Evolutionary conservation across 2,797 vertebrate genomes (phyloP).

Genomic region (Garrulus glandarius): DNA sequence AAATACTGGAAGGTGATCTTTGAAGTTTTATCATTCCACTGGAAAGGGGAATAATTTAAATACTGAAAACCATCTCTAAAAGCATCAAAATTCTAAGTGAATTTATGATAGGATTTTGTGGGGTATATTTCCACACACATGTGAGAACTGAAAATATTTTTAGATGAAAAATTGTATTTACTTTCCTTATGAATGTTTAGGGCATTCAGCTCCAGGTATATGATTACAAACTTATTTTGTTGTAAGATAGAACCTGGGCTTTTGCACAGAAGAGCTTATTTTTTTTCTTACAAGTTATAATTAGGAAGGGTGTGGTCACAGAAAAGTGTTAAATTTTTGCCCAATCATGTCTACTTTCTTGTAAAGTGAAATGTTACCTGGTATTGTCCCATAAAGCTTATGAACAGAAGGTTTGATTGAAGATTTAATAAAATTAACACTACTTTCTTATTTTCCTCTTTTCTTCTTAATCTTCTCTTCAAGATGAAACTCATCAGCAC

Average conservation of each 20-base stretch:
- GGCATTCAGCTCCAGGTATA: not conserved
- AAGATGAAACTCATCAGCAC: constrained; percentile 86
- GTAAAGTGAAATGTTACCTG: constrained; percentile 62
- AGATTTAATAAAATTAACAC: constrained; percentile 83
- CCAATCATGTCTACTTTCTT: not conserved
- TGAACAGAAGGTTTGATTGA: constrained; percentile 73
- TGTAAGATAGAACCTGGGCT: not conserved
- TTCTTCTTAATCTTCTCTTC: constrained; percentile 82
- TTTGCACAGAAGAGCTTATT: not conserved
- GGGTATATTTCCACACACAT: not conserved
- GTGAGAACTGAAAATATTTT: not conserved
- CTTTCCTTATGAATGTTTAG: not conserved
- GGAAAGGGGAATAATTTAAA: not conserved
- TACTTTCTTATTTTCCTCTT: constrained; percentile 78
- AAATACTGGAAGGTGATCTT: not conserved
- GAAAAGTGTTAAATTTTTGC: constrained; percentile 42
- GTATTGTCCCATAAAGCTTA: constrained; percentile 68
- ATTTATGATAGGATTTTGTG: not conserved
- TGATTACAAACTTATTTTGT: not conserved
- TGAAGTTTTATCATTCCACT: not conserved
- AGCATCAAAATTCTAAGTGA: not conserved
- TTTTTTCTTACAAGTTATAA: not conserved
- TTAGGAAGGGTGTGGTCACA: not conserved
- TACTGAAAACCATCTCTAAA: not conserved
- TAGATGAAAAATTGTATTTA: not conserved